A percentile compares a stretch with the other conserved stretches of the same genome.
Conservation (phyloP, 2,797 vertebrate species). For the Margarornis squamiger region DNA sequence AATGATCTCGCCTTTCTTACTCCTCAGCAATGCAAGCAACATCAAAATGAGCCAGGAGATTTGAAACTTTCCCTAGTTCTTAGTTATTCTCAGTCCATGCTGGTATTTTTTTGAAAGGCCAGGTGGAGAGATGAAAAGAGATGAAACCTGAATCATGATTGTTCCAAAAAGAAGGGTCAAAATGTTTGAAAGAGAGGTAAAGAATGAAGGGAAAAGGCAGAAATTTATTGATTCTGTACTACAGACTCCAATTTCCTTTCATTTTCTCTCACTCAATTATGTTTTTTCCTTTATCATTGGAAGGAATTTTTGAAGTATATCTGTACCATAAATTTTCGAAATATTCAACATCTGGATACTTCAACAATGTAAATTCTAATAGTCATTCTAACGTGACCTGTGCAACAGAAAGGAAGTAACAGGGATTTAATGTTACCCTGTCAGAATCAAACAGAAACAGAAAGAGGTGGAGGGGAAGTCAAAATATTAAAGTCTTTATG, state of each 20-base stretch:
- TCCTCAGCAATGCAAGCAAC: not conserved
- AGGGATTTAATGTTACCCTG: not conserved
- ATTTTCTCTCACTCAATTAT: not conserved
- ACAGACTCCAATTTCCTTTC: not conserved
- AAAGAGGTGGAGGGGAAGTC: not conserved
- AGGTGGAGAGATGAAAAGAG: not conserved
- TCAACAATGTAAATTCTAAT: not conserved
- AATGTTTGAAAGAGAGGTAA: not conserved
- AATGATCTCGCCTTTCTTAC: not conserved
- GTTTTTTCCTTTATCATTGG: not conserved
- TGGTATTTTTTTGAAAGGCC: not conserved
- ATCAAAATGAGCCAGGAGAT: not conserved
- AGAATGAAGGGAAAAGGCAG: not conserved
- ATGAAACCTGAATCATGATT: not conserved
- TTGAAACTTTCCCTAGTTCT: not conserved
- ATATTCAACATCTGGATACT: not conserved
- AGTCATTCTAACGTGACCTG: not conserved
- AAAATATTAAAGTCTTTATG: not conserved
- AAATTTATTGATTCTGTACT: not conserved
- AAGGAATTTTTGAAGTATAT: not conserved
- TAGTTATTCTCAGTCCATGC: not conserved
- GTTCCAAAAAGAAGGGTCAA: not conserved
- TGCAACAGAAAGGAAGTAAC: not conserved
- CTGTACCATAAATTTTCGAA: not conserved
- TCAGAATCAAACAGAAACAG: not conserved